Conservation (phyloP, 2,797 vertebrate species). For the Enteromius thamalakanensis region DNA sequence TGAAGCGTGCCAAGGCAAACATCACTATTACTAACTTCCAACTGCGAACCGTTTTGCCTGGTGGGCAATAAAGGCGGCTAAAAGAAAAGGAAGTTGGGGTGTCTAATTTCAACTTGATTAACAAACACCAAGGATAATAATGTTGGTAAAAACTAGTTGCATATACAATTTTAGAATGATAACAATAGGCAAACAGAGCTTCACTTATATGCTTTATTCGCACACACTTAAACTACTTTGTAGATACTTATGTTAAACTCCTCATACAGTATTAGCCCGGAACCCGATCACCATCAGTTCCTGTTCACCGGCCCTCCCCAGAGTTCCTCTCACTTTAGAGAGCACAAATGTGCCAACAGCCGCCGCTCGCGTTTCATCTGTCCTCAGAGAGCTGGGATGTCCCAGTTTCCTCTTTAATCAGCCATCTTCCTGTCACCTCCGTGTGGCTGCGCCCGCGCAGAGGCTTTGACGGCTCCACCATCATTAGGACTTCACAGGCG, state of each 20-base stretch:
- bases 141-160: background rate
- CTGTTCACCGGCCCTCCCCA: slow-evolving; percentile 15
- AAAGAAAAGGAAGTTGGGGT: background rate
- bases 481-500: slow-evolving; percentile 60
- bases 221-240: background rate
- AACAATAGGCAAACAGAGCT: background rate
- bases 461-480: slow-evolving; percentile 39
- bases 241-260: slow-evolving; percentile 1
- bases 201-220: background rate
- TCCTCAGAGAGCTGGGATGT: slow-evolving; percentile 59
- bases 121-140: background rate
- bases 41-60: background rate
- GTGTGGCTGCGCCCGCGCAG: slow-evolving; percentile 30
- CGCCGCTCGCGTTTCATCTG: slow-evolving; percentile 18
- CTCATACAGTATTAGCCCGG: background rate
- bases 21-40: background rate
- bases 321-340: slow-evolving; percentile 25
- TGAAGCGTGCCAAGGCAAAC: background rate
- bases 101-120: background rate
- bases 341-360: slow-evolving; percentile 36
- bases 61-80: background rate
- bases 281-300: slow-evolving; percentile 21
- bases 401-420: slow-evolving; percentile 63
- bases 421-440: slow-evolving; percentile 60
- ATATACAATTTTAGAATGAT: background rate